Evolutionary conservation across 2,113 vertebrate genomes (phyloP).

Genomic region (Sprattus sprattus): DNA sequence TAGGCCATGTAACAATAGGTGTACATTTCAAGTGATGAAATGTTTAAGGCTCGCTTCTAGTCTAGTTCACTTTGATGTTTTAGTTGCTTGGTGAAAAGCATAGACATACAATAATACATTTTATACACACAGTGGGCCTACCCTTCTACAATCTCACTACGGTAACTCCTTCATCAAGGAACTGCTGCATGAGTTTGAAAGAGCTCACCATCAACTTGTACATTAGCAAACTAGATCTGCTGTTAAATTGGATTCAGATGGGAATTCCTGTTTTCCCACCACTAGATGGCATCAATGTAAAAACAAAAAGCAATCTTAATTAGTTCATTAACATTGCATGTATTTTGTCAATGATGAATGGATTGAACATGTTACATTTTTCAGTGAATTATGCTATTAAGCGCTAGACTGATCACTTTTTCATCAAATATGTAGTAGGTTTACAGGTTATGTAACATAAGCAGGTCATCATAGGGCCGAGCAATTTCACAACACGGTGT

Average conservation of each 20-base stretch:
- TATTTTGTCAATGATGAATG: neutral
- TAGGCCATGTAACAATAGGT: neutral
- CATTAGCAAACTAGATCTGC: neutral
- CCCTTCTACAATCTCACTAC: neutral
- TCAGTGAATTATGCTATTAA: neutral
- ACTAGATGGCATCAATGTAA: neutral
- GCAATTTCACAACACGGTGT: neutral
- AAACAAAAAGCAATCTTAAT: neutral
- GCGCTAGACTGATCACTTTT: neutral
- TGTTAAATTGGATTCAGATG: neutral
- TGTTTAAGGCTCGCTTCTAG: neutral
- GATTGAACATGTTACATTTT: neutral
- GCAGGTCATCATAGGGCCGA: neutral
- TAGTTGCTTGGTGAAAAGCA: neutral
- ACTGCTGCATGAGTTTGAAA: neutral
- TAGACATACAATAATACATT: neutral
- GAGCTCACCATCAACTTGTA: neutral
- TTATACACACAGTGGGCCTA: neutral
- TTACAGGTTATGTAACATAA: neutral
- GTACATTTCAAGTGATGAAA: neutral
- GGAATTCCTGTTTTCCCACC: neutral
- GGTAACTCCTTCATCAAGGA: neutral
- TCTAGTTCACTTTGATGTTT: neutral
- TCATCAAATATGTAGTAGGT: neutral
- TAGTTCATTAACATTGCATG: neutral